Base-by-base conservation (phyloP, 2,888 invertebrate genomes). In the Dolichopus griseipennis region DNA sequence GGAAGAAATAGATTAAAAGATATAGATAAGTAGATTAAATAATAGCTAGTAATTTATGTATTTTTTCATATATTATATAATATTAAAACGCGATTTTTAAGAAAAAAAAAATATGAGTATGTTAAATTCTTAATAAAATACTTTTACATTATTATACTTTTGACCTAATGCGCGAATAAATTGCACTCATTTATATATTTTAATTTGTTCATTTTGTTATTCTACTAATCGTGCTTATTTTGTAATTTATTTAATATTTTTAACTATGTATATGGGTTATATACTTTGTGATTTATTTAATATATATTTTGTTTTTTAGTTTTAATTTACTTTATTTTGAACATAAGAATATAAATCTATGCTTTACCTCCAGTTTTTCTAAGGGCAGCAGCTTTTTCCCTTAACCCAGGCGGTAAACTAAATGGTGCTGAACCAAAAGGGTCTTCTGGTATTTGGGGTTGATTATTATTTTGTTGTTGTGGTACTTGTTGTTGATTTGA, bases 341-440 rank as follows among this genome's bases (percentile, higher is more conserved):
- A n/a, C 27, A 27, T 52, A 52, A 52, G 15, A 52, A 52, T 52
- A 52, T 71, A 76, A 75, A 75, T 79, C 81, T 76, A 81, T 79
- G 79, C 79, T 80, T 81, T 81, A 81, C 81, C 81, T 81, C 81
- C 81, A 75, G 79, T 79, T 80, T 81, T 81, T 72, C 80, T 79
- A 72, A 80, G 72, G 69, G 81, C 76, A 69, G 76, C 76, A 22
- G 81, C 79, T 74, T 81, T 81, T 73, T 83, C 82, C 69, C 84
- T 82, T 72, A 83, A 76, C 70, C 81, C 83, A 68, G 82, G 80
- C 65, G 89, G 89, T 79, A 88, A 84, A 82, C 86, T 90, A 79
- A 93, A 92, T 22, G 93, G 93, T 69, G 92, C 92, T 74, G 90
- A 89, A 74, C 90, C 88, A 80, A 93, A 93, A 20, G 92, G 92